A percentile compares a stretch with the other conserved stretches of the same genome.
Evolutionary conservation across 2,113 vertebrate genomes (phyloP).

Genomic region (Oncorhynchus clarkii): DNA sequence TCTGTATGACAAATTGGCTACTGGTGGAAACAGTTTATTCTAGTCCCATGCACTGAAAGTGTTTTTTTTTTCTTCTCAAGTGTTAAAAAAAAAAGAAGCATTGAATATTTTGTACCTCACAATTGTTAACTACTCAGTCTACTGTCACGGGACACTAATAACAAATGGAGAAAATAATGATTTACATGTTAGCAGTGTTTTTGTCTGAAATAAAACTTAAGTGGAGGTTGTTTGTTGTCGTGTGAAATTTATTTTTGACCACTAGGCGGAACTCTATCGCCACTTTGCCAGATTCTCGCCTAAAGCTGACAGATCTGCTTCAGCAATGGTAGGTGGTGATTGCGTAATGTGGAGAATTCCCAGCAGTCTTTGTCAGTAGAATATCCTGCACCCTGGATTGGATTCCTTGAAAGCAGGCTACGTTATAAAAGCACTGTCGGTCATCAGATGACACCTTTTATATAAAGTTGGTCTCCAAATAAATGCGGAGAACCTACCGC

Average conservation of each 20-base stretch:
- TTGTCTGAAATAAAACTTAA: slow-evolving; percentile 29
- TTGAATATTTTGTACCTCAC: slow-evolving; percentile 55
- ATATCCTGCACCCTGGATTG: too few relatives aligned
- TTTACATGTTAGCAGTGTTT: slow-evolving; percentile 10
- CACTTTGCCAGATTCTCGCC: slow-evolving; percentile 35
- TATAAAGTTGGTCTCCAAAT: too few relatives aligned
- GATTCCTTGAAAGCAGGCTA: too few relatives aligned
- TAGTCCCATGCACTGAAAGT: slow-evolving; percentile 68
- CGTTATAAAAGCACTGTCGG: too few relatives aligned
- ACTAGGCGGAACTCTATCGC: slow-evolving; percentile 35
- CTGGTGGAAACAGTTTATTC: slow-evolving; percentile 25
- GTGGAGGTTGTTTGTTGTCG: background rate
- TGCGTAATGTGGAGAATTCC: too few relatives aligned
- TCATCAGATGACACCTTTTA: too few relatives aligned
- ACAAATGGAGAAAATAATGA: slow-evolving; percentile 25
- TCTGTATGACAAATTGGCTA: slow-evolving; percentile 38
- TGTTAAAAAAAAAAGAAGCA: slow-evolving; percentile 3
- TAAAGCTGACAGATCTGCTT: background rate
- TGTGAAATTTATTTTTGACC: slow-evolving; percentile 10
- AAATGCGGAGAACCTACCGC: too few relatives aligned
- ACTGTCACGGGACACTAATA: slow-evolving; percentile 41
- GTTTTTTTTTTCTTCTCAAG: slow-evolving; percentile 19
- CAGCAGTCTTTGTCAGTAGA: too few relatives aligned
- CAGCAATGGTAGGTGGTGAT: too few relatives aligned
- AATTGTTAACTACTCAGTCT: slow-evolving; percentile 30